A percentile compares a stretch with the other conserved stretches of the same genome.
These are phyloP conservation scores for Oreonectes daqikongensis DNA, from an alignment of 2,797 vertebrate genomes.

Conservation along the genomic window DNA sequence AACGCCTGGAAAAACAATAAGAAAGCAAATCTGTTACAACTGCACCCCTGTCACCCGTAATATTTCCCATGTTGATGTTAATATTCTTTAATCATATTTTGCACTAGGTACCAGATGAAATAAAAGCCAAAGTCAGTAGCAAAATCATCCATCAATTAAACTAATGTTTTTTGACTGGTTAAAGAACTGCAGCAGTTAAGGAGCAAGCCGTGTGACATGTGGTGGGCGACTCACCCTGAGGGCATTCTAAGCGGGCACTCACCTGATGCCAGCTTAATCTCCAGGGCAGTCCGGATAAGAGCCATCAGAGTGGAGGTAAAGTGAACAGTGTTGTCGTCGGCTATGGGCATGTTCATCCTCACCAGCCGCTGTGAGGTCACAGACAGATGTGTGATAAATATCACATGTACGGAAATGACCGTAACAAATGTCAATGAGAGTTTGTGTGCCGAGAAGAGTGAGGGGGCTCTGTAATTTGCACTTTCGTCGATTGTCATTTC, in stretches of 20 bases:
- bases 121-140: background rate
- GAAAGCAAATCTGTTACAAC: background rate
- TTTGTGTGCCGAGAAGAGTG: constrained; percentile 57
- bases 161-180: background rate
- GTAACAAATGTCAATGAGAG: constrained; percentile 20
- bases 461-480: background rate
- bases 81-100: constrained; percentile 6
- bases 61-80: background rate
- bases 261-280: constrained; percentile 97
- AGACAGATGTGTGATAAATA: constrained; percentile 43
- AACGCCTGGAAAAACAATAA: constrained; percentile 75
- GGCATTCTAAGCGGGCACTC: constrained; percentile 42
- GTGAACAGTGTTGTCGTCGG: constrained; percentile 88
- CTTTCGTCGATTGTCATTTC: constrained; percentile 33
- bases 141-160: constrained; percentile 1
- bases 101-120: constrained; percentile 10
- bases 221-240: background rate
- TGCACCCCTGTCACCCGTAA: background rate
- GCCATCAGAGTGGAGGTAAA: constrained; percentile 98
- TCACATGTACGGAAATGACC: constrained; percentile 34
- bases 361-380: constrained; percentile 84
- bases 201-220: background rate
- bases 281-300: constrained; percentile 93
- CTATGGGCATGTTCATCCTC: constrained; percentile 98
- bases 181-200: background rate